Evolutionary conservation across 2,113 vertebrate species (phyloP).

Genomic region (Dolichotis patagonum): DNA sequence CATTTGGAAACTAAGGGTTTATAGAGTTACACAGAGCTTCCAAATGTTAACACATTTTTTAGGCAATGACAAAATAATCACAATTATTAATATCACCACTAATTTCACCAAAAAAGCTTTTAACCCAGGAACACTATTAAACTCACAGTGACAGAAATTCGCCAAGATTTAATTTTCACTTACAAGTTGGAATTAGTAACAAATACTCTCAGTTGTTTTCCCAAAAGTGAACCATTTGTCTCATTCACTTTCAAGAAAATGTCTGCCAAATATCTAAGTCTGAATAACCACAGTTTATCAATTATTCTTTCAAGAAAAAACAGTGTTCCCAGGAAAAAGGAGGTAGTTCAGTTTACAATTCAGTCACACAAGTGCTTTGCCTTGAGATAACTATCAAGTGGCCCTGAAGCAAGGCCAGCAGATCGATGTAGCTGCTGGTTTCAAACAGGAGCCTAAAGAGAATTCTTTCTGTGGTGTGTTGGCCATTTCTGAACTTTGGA

Average conservation of each 20-base stretch:
- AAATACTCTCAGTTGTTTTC: slow-evolving; percentile 51
- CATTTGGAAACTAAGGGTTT: slow-evolving; percentile 43
- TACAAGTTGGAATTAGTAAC: slow-evolving; percentile 42
- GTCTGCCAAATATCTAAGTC: slow-evolving; percentile 5
- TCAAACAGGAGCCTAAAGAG: too few species aligned
- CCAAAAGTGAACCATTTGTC: slow-evolving; percentile 8
- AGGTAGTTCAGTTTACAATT: slow-evolving; percentile 36
- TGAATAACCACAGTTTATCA: background rate
- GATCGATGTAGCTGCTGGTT: too few species aligned
- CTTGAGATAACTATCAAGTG: slow-evolving; percentile 51
- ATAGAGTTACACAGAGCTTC: slow-evolving; percentile 14
- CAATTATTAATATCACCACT: slow-evolving; percentile 52
- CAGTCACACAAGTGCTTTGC: background rate
- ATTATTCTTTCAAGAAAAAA: slow-evolving; percentile 39
- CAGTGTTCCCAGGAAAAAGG: background rate
- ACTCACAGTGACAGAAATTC: slow-evolving; percentile 38
- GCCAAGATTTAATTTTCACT: slow-evolving; percentile 55
- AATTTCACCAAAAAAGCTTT: slow-evolving; percentile 54
- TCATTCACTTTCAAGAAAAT: slow-evolving; percentile 67
- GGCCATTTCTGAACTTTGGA: too few species aligned
- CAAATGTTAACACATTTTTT: slow-evolving; percentile 54
- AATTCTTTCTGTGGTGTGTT: too few species aligned
- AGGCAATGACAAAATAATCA: slow-evolving; percentile 65
- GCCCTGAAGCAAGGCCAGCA: too few species aligned
- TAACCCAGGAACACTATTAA: slow-evolving; percentile 15